Conservation (phyloP, 2,113 vertebrate genomes). For the Pycnonotus jocosus region DNA sequence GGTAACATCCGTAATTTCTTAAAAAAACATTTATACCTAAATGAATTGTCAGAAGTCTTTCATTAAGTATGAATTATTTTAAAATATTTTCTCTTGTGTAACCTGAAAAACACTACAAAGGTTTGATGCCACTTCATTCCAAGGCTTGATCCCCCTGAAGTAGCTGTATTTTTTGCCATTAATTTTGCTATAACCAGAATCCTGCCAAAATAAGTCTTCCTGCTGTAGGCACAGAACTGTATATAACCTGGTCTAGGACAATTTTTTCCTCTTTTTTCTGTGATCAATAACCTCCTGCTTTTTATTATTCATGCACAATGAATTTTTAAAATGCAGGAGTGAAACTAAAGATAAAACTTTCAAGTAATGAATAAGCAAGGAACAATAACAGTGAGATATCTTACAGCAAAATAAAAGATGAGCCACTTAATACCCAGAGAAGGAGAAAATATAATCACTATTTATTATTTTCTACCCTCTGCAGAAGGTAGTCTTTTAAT, state of each 20-base stretch:
- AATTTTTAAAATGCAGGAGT: background rate
- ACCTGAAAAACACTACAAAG: background rate
- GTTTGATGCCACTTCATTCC: background rate
- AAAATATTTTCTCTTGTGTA: background rate
- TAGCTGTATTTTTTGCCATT: background rate
- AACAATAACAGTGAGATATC: background rate
- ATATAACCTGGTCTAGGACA: background rate
- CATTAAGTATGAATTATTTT: background rate
- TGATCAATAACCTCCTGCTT: background rate
- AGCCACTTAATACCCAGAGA: background rate
- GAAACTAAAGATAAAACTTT: background rate
- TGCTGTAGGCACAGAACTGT: background rate
- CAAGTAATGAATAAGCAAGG: background rate
- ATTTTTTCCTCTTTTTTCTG: background rate
- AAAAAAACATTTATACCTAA: fast-evolving
- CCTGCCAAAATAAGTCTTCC: background rate
- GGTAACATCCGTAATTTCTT: background rate
- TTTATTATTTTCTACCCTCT: background rate
- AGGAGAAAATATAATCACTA: background rate
- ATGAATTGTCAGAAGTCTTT: background rate
- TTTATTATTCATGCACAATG: background rate
- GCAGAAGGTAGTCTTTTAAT: background rate
- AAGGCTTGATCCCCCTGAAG: background rate
- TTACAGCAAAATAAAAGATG: background rate
- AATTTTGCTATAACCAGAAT: background rate